A percentile compares a stretch with the other conserved stretches of the same genome.
Conservation (phyloP, 2,113 vertebrate species). For the Daboia siamensis region DNA sequence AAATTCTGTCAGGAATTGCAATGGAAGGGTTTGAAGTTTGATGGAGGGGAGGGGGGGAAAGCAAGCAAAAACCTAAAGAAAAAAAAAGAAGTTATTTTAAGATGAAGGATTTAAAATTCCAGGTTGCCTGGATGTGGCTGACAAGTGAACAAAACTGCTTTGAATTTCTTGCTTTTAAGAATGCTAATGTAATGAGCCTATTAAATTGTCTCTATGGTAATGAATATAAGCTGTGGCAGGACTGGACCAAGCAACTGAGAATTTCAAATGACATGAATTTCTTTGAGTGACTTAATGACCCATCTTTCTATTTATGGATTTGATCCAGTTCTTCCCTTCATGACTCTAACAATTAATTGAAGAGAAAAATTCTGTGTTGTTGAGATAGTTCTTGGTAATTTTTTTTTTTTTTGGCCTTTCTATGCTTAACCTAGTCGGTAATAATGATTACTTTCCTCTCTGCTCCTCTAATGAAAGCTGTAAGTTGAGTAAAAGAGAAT, state of each 20-base stretch:
- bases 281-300: constrained; percentile 24
- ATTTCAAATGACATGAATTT: neutral
- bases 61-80: constrained; percentile 41
- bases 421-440: constrained; percentile 24
- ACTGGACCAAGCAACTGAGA: constrained; percentile 5
- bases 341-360: constrained; percentile 50
- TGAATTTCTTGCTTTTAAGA: constrained; percentile 49
- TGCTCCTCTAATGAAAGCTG: constrained; percentile 23
- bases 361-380: constrained; percentile 43
- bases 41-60: constrained; percentile 61
- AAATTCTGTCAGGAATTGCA: constrained; percentile 58
- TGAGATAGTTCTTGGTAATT: constrained; percentile 43
- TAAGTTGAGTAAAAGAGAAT: neutral
- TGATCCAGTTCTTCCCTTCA: constrained; percentile 38
- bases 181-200: constrained; percentile 34
- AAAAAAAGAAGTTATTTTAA: constrained; percentile 53
- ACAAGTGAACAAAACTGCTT: constrained; percentile 31
- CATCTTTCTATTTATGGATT: constrained; percentile 44
- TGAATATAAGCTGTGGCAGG: constrained; percentile 25
- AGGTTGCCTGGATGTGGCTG: constrained; percentile 34
- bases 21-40: constrained; percentile 50
- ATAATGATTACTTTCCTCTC: constrained; percentile 35
- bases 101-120: constrained; percentile 48
- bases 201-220: constrained; percentile 37
- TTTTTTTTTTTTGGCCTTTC: neutral